Percentiles rank a stretch among this genome's conserved stretches.
phyloP scores from a whole-genome alignment of 2,888 invertebrate genomes.

The Pristionchus exspectatus region DNA sequence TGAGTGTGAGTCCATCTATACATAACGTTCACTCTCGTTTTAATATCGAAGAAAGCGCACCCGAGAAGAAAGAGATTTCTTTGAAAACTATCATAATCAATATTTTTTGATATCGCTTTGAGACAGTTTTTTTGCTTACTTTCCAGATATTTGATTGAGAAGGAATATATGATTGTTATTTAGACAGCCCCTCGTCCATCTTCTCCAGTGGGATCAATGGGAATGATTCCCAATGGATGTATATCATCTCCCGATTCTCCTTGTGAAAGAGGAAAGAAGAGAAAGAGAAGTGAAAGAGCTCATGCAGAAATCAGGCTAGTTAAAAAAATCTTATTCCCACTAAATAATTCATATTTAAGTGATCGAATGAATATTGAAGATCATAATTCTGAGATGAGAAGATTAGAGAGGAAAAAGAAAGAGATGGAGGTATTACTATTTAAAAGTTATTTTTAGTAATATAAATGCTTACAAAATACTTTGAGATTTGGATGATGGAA shows the following conservation, averaged over 20 bases:
- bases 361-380: neutral
- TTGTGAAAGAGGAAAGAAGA: slow-evolving; percentile 1
- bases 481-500: slow-evolving; percentile 46
- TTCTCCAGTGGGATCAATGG: neutral
- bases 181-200: neutral
- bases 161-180: neutral
- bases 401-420: slow-evolving; percentile 30
- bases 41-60: too few relatives aligned
- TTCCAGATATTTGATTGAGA: neutral
- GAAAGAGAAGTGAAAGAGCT: slow-evolving; percentile 15
- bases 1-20: neutral
- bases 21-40: too few relatives aligned
- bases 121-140: neutral
- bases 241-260: neutral
- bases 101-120: too few relatives aligned
- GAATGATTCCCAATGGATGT: neutral
- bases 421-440: slow-evolving; percentile 16
- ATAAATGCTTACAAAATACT: neutral
- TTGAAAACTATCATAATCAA: too few relatives aligned
- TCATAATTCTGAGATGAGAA: slow-evolving; percentile 21
- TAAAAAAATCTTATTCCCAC: neutral
- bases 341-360: neutral
- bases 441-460: neutral
- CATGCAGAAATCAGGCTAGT: neutral
- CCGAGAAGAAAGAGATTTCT: too few relatives aligned